Conservation (phyloP, 53 echinoderm and acorn worm species). For the Apostichopus leukothele region DNA sequence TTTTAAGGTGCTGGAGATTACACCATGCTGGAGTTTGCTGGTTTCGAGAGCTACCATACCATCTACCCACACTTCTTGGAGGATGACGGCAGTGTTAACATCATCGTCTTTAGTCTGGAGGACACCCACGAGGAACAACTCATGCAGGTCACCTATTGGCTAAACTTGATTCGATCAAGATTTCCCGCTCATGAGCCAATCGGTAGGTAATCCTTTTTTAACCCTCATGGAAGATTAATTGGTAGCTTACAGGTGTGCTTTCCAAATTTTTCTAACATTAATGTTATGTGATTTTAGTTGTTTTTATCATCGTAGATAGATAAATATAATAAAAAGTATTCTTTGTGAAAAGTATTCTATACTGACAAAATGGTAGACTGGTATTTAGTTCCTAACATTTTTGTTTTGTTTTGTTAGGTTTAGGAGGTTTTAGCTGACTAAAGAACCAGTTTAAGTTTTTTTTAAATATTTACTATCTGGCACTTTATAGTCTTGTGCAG, state of each 20-base stretch:
- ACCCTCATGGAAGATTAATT: too few relatives aligned
- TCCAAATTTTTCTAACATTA: too few relatives aligned
- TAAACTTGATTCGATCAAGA: slow-evolving; percentile 88
- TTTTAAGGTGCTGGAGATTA: slow-evolving; percentile 87
- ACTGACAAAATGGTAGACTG: too few relatives aligned
- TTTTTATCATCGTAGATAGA: not conserved
- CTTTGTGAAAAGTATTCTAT: too few relatives aligned
- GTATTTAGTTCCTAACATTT: too few relatives aligned
- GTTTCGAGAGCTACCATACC: slow-evolving; percentile 90
- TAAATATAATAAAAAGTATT: not conserved
- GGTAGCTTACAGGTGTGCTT: too few relatives aligned
- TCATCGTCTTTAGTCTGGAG: slow-evolving; percentile 86
- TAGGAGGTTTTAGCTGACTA: too few relatives aligned
- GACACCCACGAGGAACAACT: slow-evolving; percentile 90
- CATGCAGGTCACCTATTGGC: slow-evolving; percentile 93
- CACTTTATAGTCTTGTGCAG: too few relatives aligned
- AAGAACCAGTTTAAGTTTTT: too few relatives aligned
- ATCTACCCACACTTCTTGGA: slow-evolving; percentile 87
- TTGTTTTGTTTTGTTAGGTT: too few relatives aligned
- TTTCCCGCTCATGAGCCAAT: slow-evolving; percentile 85
- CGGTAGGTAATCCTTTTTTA: slow-evolving; percentile 52
- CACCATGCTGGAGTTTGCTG: slow-evolving; percentile 87
- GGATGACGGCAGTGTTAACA: slow-evolving; percentile 83
- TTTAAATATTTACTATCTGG: too few relatives aligned
- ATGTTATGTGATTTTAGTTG: too few relatives aligned